These are phyloP conservation scores for Eptatretus burgeri DNA, from an alignment of 2,113 vertebrate species.

Conservation along the genomic window DNA sequence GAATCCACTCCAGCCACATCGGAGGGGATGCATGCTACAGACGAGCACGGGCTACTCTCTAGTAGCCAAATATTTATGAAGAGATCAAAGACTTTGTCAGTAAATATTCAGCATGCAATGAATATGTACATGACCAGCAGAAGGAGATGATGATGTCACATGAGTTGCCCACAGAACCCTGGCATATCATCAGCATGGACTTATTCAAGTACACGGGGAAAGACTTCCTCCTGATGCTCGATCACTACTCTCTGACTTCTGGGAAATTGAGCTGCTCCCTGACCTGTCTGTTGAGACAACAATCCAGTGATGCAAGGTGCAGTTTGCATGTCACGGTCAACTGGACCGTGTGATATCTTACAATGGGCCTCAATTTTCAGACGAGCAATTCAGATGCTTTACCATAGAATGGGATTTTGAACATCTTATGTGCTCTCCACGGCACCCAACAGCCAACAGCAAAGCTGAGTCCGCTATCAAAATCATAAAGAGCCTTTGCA, in stretches of 20 bases:
- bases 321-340: neutral
- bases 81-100: neutral
- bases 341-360: neutral
- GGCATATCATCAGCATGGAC: conserved; percentile 2
- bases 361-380: neutral
- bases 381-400: neutral
- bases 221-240: neutral
- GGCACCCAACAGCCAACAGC: neutral
- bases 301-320: neutral
- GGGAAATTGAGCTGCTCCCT: neutral
- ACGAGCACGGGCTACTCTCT: neutral
- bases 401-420: neutral
- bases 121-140: neutral
- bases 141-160: neutral
- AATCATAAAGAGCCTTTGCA: neutral
- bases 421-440: neutral
- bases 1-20: neutral
- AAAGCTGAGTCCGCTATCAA: neutral
- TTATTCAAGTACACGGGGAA: neutral
- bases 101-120: neutral
- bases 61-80: neutral
- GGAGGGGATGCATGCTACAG: conserved; percentile 2
- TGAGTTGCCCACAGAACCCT: neutral
- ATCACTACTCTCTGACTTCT: neutral
- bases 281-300: neutral